Evolutionary conservation across 2,888 invertebrate species (phyloP).

Genomic region (Lepidocyrtinus sp.): DNA sequence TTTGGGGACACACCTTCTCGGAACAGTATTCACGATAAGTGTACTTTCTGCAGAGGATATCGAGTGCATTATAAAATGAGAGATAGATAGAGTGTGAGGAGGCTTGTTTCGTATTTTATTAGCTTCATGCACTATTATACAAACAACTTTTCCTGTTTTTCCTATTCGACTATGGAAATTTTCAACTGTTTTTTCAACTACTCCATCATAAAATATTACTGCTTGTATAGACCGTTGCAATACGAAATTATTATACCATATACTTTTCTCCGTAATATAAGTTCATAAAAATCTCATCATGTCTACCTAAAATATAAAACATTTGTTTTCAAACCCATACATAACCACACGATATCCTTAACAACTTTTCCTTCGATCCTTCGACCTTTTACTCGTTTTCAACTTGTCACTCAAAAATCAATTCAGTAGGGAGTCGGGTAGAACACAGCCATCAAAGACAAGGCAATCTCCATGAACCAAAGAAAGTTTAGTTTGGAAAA

Average conservation of each 20-base stretch:
- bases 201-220: constrained; percentile 10
- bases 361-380: too few relatives aligned
- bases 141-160: neutral
- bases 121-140: too few relatives aligned
- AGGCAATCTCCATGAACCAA: neutral
- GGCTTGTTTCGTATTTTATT: neutral
- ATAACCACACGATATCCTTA: too few relatives aligned
- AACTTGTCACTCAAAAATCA: neutral
- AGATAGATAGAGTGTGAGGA: neutral
- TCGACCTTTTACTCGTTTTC: neutral
- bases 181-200: neutral
- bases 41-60: too few relatives aligned
- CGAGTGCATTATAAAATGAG: too few relatives aligned
- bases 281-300: too few relatives aligned
- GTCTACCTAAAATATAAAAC: too few relatives aligned
- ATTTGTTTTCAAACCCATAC: too few relatives aligned
- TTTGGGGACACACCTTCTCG: neutral
- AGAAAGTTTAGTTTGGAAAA: neutral
- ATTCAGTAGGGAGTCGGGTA: neutral
- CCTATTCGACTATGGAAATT: neutral
- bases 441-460: neutral
- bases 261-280: neutral
- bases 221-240: neutral
- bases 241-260: too few relatives aligned
- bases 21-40: too few relatives aligned